Percentiles rank a stretch among this genome's conserved stretches.
Conservation (phyloP, 2,113 vertebrate species). For the Platysteira castanea region DNA sequence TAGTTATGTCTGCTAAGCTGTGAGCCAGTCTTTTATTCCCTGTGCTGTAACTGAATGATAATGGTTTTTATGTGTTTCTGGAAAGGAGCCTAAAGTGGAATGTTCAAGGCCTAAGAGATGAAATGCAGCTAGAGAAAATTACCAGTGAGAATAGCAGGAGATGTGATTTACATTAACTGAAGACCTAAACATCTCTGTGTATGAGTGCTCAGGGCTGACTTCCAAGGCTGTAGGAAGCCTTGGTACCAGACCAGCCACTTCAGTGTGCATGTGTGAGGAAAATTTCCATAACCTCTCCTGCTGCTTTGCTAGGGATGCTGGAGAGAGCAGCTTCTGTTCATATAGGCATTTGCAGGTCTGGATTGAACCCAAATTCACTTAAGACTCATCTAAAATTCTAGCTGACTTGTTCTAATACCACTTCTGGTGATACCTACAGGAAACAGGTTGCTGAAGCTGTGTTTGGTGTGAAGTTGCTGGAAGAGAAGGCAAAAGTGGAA, state of each 20-base stretch:
- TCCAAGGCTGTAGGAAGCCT: background rate
- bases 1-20: constrained; percentile 25
- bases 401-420: background rate
- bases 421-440: background rate
- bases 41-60: constrained; percentile 5
- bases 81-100: constrained; percentile 22
- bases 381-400: background rate
- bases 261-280: background rate
- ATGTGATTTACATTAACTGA: constrained; percentile 2
- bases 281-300: background rate
- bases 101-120: background rate
- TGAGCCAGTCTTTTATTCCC: constrained; percentile 43
- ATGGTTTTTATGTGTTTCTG: constrained; percentile 30
- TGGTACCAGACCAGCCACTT: background rate
- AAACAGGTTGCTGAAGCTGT: background rate
- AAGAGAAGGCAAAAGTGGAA: background rate
- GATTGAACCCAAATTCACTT: background rate
- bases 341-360: background rate
- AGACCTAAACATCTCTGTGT: constrained; percentile 4
- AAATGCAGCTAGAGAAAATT: constrained; percentile 35
- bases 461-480: background rate
- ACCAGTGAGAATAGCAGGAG: constrained; percentile 22
- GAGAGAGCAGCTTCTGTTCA: background rate
- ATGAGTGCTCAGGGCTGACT: background rate
- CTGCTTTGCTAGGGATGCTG: background rate